Evolutionary conservation across 1,140 invertebrate species (phyloP), one percentile per base, ranked within the genome.

Genomic region (Ephestia elutella): DNA sequence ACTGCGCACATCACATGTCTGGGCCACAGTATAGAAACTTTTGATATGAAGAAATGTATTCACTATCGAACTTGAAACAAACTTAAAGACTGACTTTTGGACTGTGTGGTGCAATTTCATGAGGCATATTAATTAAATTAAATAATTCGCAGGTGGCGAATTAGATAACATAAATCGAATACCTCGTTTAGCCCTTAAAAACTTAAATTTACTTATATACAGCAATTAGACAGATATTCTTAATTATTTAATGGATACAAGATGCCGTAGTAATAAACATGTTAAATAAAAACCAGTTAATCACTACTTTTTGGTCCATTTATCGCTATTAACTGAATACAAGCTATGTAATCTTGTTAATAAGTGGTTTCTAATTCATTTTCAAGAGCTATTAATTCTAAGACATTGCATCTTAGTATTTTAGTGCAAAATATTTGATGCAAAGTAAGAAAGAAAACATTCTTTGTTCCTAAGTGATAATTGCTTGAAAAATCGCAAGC

Each of bases 201-300:
- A 35, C 3, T 35, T 15, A 44, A 44, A 3, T 44, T 44, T 44
- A 44, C 38, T 15, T 44, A 44, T 15, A 15, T 44, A 15, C n/a
- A 3, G 38, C 5, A 44, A 25, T 63, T 58, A 54, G 11, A 57
- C n/a, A 57, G 50, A 35, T 62, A 57, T 62, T 49, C 49, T 49
- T 62, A 62, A 57, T 62, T 62, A 32, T 49, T 56, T 19, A 19
- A 55, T 50, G 54, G 20, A 44, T 21, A 63, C 54, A 25, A n/a
- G 25, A 59, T 58, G 35, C 48, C 32, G 30, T 21, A 49, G 32
- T 15, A 54, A 57, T 44, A 44, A 44, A 44, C n/a, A 44, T 44
- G 13, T 44, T 44, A 15, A 15, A 44, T 44, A 44, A 44, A 35
- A 44, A 44, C 13, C 38, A 44, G 38, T 44, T 44, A 44, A 44